Evolutionary conservation across 2,888 invertebrate species (phyloP).

Genomic region (Neoitamus cyanurus): DNA sequence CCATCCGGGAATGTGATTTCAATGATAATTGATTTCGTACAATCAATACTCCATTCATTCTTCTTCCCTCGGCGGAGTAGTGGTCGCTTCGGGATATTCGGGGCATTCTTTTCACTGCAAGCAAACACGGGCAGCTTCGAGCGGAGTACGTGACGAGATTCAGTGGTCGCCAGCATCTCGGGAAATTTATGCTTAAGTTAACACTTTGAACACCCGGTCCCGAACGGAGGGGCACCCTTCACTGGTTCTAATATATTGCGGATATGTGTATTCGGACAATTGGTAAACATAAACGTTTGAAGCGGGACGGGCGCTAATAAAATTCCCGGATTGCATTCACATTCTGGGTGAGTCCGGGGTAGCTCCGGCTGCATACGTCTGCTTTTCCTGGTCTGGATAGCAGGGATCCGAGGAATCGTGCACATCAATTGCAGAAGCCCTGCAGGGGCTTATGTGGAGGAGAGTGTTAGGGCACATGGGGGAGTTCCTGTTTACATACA

Average conservation of each 20-base stretch:
- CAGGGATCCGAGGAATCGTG: neutral
- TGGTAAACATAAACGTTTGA: conserved; percentile 33
- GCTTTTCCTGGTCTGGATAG: neutral
- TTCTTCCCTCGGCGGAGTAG: neutral
- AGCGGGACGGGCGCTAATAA: conserved; percentile 24
- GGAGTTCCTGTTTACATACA: neutral
- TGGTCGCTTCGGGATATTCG: neutral
- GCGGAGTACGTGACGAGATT: conserved; percentile 22
- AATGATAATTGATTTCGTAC: conserved; percentile 20
- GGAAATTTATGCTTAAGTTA: conserved; percentile 29
- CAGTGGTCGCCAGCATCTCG: conserved; percentile 4
- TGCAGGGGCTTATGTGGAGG: neutral
- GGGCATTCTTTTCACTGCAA: neutral
- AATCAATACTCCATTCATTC: conserved; percentile 27
- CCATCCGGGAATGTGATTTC: conserved; percentile 28
- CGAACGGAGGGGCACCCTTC: conserved; percentile 3
- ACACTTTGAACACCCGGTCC: conserved; percentile 12
- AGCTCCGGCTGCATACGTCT: neutral
- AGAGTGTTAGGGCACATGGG: neutral
- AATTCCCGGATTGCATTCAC: conserved; percentile 19
- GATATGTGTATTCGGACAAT: conserved; percentile 19
- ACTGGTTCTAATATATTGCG: conserved; percentile 24
- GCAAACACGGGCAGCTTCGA: neutral
- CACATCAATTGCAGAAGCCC: neutral
- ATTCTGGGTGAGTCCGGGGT: conserved; percentile 8